These are phyloP conservation scores for Apis cerana DNA, from an alignment of 1,140 invertebrate genomes.

Conservation along the genomic window DNA sequence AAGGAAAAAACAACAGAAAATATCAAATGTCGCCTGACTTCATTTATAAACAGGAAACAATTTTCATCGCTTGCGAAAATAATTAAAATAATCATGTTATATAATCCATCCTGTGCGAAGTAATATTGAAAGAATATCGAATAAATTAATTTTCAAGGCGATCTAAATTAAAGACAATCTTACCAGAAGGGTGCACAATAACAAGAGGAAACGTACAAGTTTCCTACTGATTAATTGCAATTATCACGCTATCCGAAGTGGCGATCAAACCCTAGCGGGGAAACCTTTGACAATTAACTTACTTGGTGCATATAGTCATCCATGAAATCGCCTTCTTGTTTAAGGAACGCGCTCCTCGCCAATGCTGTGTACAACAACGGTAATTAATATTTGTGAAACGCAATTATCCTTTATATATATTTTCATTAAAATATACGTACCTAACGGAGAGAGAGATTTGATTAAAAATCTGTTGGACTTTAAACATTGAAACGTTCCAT, in stretches of 20 bases:
- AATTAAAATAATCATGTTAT: too few relatives aligned
- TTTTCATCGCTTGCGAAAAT: too few relatives aligned
- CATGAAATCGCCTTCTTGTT: background rate
- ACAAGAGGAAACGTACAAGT: conserved; percentile 13
- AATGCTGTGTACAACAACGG: background rate
- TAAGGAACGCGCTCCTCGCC: background rate
- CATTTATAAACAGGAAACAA: too few relatives aligned
- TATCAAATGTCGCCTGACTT: too few relatives aligned
- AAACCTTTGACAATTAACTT: conserved; percentile 41
- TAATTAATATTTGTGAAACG: conserved; percentile 3
- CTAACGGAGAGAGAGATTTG: too few relatives aligned
- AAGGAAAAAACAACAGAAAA: too few relatives aligned
- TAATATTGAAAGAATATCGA: too few relatives aligned
- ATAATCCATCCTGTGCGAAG: background rate
- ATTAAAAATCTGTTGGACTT: too few relatives aligned
- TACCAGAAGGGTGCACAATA: background rate
- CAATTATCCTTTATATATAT: too few relatives aligned
- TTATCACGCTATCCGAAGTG: background rate
- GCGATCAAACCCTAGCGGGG: background rate
- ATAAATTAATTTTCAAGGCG: background rate
- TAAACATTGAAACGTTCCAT: too few relatives aligned
- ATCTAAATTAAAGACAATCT: conserved; percentile 18
- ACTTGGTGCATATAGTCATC: background rate
- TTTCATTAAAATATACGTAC: background rate
- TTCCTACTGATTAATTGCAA: conserved; percentile 30